phyloP scores from a whole-genome alignment of 2,888 invertebrate species.

The Heliconius hortense region DNA sequence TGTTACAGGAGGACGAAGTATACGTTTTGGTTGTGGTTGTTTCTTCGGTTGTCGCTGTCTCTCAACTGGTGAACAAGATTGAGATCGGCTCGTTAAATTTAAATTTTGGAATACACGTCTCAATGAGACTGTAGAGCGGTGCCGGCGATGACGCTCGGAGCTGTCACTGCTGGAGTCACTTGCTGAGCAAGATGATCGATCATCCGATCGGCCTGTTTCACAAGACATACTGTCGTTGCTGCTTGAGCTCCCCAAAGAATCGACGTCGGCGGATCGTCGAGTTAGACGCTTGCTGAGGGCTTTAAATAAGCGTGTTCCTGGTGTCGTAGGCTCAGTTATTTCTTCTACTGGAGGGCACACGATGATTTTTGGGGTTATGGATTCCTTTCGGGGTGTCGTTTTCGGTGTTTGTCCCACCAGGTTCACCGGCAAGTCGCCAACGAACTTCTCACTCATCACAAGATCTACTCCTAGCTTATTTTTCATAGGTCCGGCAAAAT shows the following conservation, averaged over 20 bases:
- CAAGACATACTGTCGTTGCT: conserved; percentile 74
- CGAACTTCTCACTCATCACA: conserved; percentile 64
- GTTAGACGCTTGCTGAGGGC: conserved; percentile 85
- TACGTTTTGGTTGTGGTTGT: conserved; percentile 86
- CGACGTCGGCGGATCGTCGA: conserved; percentile 72
- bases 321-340: conserved; percentile 80
- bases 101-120: conserved; percentile 88
- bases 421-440: conserved; percentile 62
- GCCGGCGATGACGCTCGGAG: conserved; percentile 74
- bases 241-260: conserved; percentile 73
- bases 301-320: conserved; percentile 84
- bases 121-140: conserved; percentile 84
- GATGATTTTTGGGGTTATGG: conserved; percentile 72
- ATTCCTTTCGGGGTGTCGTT: conserved; percentile 57
- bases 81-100: conserved; percentile 83
- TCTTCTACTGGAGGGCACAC: conserved; percentile 78
- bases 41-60: conserved; percentile 77
- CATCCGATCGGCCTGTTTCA: conserved; percentile 64
- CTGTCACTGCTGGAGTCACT: conserved; percentile 85
- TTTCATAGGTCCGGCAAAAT: conserved; percentile 66
- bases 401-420: conserved; percentile 56
- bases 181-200: conserved; percentile 78
- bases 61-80: conserved; percentile 83
- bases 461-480: conserved; percentile 65
- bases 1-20: conserved; percentile 88